These are phyloP conservation scores for Epinephelus fuscoguttatus DNA, from an alignment of 2,113 vertebrate genomes.

Conservation along the genomic window DNA sequence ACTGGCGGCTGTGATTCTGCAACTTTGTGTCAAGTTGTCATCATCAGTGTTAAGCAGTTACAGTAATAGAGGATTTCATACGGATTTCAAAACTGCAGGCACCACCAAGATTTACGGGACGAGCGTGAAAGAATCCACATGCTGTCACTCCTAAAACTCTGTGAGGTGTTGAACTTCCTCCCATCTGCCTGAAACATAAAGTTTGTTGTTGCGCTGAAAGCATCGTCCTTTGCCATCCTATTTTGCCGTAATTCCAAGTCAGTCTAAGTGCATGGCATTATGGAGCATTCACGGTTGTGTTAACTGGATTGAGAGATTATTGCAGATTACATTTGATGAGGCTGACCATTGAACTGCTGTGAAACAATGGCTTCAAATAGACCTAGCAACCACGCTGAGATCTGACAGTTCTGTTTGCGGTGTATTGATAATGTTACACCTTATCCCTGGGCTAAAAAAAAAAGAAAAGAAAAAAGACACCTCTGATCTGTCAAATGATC, in stretches of 20 bases:
- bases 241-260: not conserved
- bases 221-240: not conserved
- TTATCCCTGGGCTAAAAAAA: conserved; percentile 10
- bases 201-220: not conserved
- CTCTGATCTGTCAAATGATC: conserved; percentile 36
- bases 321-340: conserved; percentile 52
- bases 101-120: not conserved
- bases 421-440: conserved; percentile 39
- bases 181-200: not conserved
- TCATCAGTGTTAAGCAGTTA: not conserved
- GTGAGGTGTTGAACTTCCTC: not conserved
- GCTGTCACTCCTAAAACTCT: not conserved
- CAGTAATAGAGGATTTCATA: not conserved
- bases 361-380: conserved; percentile 37
- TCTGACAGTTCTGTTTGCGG: conserved; percentile 37
- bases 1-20: not conserved
- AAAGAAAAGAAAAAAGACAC: conserved; percentile 9
- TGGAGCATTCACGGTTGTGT: conserved; percentile 20
- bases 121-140: conserved; percentile 9
- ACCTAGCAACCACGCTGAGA: not conserved
- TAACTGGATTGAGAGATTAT: conserved; percentile 68
- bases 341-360: conserved; percentile 10
- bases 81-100: conserved; percentile 8
- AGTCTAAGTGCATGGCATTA: not conserved
- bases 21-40: not conserved